Evolutionary conservation across 2,113 vertebrate species (phyloP).

Genomic region (Hippocampus guttulatus): DNA sequence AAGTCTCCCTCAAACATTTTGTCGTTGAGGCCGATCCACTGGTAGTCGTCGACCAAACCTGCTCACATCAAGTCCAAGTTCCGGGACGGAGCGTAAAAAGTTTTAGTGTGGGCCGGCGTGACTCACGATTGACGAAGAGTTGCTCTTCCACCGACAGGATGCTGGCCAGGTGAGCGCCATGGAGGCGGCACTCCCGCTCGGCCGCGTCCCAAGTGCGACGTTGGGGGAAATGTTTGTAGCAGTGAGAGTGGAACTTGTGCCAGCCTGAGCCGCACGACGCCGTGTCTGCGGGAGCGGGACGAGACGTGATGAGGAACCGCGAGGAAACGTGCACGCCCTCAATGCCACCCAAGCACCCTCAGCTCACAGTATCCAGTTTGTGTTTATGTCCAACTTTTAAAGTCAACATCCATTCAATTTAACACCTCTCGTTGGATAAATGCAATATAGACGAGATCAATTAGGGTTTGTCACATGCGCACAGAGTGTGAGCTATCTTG

Average conservation of each 20-base stretch:
- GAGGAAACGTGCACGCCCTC: background rate
- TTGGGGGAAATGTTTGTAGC: slow-evolving; percentile 90
- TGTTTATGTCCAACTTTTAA: background rate
- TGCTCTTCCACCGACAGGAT: slow-evolving; percentile 89
- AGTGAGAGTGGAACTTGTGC: slow-evolving; percentile 95
- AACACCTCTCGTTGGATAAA: background rate
- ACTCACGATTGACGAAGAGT: slow-evolving; percentile 87
- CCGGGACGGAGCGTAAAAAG: too few species aligned
- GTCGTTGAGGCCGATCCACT: slow-evolving; percentile 97
- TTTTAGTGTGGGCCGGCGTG: background rate
- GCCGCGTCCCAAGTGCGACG: slow-evolving; percentile 90
- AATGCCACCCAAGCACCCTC: too few species aligned
- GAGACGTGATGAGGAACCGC: background rate
- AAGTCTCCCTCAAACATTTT: slow-evolving; percentile 97
- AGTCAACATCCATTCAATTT: background rate
- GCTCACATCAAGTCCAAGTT: background rate
- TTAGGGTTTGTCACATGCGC: background rate
- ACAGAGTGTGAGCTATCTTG: background rate
- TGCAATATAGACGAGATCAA: too few species aligned
- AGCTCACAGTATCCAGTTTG: too few species aligned
- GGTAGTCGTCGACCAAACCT: slow-evolving; percentile 91
- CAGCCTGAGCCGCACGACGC: slow-evolving; percentile 88
- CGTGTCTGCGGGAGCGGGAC: slow-evolving; percentile 72
- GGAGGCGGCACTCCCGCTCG: slow-evolving; percentile 88
- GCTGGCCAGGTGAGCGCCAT: slow-evolving; percentile 87